A percentile compares a stretch with the other conserved stretches of the same genome.
These are phyloP conservation scores for Tinamus guttatus DNA, from an alignment of 2,113 vertebrate species.

Conservation along the genomic window DNA sequence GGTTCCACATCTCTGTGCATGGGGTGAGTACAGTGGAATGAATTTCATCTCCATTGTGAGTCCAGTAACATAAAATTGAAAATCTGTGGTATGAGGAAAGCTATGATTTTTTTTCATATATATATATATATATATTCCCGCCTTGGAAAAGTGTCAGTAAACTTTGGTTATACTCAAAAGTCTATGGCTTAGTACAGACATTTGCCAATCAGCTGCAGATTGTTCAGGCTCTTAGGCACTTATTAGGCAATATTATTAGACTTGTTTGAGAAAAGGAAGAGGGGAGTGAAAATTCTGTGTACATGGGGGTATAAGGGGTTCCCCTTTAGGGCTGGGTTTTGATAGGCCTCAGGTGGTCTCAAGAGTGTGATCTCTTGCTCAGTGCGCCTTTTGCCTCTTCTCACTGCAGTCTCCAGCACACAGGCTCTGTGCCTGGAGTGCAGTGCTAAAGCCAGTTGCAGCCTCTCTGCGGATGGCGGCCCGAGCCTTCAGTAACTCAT, in stretches of 20 bases:
- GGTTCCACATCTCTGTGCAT: not conserved
- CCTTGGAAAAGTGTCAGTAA: not conserved
- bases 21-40: not conserved
- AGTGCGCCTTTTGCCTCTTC: not conserved
- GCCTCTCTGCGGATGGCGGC: not conserved
- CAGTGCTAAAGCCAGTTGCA: not conserved
- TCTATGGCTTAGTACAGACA: not conserved
- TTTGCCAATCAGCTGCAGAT: not conserved
- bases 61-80: not conserved
- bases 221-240: not conserved
- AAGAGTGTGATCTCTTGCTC: fast-evolving
- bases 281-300: not conserved
- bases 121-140: not conserved
- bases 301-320: not conserved
- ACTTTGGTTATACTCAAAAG: not conserved
- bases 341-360: not conserved
- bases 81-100: not conserved
- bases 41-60: not conserved
- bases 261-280: not conserved
- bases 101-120: not conserved
- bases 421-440: not conserved
- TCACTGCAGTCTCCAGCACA: fast-evolving
- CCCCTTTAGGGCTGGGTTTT: not conserved
- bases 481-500: not conserved
- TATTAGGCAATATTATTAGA: not conserved